Percentiles rank a stretch among this genome's conserved stretches.
These are phyloP conservation scores for Chorisops tibialis DNA, from an alignment of 2,888 invertebrate genomes.

Conservation along the genomic window DNA sequence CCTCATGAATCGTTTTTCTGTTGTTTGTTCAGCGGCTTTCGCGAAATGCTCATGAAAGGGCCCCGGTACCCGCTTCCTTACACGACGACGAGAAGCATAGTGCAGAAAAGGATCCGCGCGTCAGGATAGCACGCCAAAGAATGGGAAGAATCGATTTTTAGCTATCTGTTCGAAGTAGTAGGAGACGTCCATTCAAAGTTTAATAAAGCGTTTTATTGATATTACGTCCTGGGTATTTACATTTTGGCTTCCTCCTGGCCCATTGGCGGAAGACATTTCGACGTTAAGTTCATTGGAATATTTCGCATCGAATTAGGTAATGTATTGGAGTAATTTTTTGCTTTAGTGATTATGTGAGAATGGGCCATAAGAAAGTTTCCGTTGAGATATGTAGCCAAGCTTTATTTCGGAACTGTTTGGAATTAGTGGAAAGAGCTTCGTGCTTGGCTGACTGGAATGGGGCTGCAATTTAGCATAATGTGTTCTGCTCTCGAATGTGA, in stretches of 20 bases:
- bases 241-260: constrained; percentile 22
- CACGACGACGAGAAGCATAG: background rate
- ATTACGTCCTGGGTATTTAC: constrained; percentile 32
- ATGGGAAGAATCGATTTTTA: constrained; percentile 23
- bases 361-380: background rate
- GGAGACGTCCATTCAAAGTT: constrained; percentile 32
- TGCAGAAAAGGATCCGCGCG: background rate
- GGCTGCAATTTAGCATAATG: too few relatives aligned
- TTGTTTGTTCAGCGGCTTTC: constrained; percentile 26
- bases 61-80: background rate
- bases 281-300: constrained; percentile 4
- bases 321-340: constrained; percentile 29
- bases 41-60: background rate
- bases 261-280: constrained; percentile 13
- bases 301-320: constrained; percentile 28
- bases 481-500: too few relatives aligned
- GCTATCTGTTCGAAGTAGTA: constrained; percentile 20
- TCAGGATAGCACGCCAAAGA: background rate
- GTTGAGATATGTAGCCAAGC: too few relatives aligned
- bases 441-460: too few relatives aligned
- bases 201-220: constrained; percentile 33
- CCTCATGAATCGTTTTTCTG: constrained; percentile 24
- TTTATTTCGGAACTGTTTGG: too few relatives aligned
- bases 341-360: constrained; percentile 26
- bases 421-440: too few relatives aligned